Conservation (phyloP, 1,140 invertebrate genomes). For the Hyles vespertilio region DNA sequence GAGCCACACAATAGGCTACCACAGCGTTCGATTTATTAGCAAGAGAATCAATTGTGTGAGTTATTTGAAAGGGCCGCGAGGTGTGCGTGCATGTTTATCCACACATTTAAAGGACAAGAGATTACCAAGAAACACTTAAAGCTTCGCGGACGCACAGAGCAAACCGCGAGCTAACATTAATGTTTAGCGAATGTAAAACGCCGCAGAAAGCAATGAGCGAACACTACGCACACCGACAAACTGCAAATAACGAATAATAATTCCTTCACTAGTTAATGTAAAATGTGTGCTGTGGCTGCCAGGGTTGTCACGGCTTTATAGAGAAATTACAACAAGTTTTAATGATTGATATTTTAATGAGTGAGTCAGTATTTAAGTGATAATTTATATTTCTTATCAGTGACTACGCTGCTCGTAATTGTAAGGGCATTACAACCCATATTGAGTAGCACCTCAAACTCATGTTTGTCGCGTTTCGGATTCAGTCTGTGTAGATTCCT, state of each 20-base stretch:
- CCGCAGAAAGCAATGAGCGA: constrained; percentile 45
- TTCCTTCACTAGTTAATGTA: constrained; percentile 55
- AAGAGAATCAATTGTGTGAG: constrained; percentile 6
- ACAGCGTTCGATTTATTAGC: neutral
- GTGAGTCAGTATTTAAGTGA: too few relatives aligned
- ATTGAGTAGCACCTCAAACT: too few relatives aligned
- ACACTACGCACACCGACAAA: constrained; percentile 20
- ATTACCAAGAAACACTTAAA: constrained; percentile 55
- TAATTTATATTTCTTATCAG: too few relatives aligned
- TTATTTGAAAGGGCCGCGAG: constrained; percentile 7
- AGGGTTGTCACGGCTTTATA: constrained; percentile 6
- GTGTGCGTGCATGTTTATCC: neutral
- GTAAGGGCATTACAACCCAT: too few relatives aligned
- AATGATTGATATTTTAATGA: too few relatives aligned
- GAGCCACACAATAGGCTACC: too few relatives aligned
- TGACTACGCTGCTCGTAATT: too few relatives aligned
- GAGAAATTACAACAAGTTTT: too few relatives aligned
- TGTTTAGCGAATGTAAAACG: constrained; percentile 49
- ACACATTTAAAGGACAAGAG: constrained; percentile 22
- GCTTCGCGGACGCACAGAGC: constrained; percentile 18
- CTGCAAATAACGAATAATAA: constrained; percentile 62
- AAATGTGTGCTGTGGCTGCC: constrained; percentile 19
- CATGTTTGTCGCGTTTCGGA: too few relatives aligned
- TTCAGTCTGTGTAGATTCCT: too few relatives aligned
- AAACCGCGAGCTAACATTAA: constrained; percentile 60